Conservation (phyloP, 2,797 vertebrate species). For the Cyprinodon diabolis region DNA sequence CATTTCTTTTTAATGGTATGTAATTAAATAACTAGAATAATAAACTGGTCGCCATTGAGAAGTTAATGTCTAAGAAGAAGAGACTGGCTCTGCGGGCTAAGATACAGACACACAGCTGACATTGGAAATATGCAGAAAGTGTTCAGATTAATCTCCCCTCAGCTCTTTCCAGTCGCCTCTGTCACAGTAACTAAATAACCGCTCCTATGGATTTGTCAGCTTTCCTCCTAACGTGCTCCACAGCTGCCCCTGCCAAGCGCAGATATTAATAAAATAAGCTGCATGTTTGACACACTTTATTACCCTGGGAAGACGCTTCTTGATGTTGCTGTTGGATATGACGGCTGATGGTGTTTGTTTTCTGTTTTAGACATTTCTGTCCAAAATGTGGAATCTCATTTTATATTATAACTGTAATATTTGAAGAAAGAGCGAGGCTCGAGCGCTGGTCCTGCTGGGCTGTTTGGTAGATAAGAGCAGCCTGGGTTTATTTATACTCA, state of each 20-base stretch:
- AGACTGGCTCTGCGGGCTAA: neutral
- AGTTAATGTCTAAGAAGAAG: neutral
- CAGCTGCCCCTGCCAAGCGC: conserved; percentile 33
- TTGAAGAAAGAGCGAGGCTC: conserved; percentile 1
- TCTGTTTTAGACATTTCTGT: conserved; percentile 35
- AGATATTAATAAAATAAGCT: conserved; percentile 44
- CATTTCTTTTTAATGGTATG: too few species aligned
- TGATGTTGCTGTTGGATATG: conserved; percentile 9
- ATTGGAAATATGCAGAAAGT: conserved; percentile 32
- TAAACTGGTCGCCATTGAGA: neutral
- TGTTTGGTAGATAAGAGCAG: conserved; percentile 21
- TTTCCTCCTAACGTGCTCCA: conserved; percentile 43
- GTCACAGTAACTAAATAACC: conserved; percentile 39
- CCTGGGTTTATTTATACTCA: conserved; percentile 23
- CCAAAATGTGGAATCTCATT: conserved; percentile 18
- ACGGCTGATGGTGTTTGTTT: conserved; percentile 12
- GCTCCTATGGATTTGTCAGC: conserved; percentile 61
- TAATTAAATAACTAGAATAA: neutral
- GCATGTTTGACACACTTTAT: conserved; percentile 27
- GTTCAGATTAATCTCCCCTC: conserved; percentile 48
- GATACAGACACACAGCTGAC: conserved; percentile 22
- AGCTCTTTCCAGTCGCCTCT: conserved; percentile 35
- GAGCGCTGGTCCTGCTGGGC: neutral
- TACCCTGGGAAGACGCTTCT: conserved; percentile 12
- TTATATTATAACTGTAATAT: neutral